Percentiles rank a stretch among this genome's conserved stretches.
Conservation (phyloP, 2,797 vertebrate species). For the Spondyliosoma cantharus region DNA sequence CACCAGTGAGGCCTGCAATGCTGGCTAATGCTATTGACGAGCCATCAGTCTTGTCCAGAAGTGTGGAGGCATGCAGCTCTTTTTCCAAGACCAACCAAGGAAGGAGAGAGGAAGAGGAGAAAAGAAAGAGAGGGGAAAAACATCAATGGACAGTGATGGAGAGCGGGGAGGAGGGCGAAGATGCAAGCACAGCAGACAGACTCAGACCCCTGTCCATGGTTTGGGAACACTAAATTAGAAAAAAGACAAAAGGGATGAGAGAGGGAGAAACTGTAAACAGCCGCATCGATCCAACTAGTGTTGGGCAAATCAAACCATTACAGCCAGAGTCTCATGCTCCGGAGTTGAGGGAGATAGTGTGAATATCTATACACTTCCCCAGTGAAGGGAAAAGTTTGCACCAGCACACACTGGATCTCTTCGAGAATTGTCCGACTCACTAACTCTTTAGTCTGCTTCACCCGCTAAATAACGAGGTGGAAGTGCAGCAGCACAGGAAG, state of each 20-base stretch:
- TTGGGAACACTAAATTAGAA: conserved; percentile 90
- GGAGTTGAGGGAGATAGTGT: conserved; percentile 66
- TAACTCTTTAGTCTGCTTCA: conserved; percentile 51
- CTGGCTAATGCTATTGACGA: conserved; percentile 99
- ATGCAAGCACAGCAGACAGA: conserved; percentile 90
- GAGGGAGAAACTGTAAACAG: conserved; percentile 86
- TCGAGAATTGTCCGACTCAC: conserved; percentile 56
- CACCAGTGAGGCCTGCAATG: conserved; percentile 92
- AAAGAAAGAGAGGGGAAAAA: conserved; percentile 80
- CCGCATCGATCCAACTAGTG: conserved; percentile 85
- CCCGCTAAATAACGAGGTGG: conserved; percentile 52
- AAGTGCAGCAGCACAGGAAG: conserved; percentile 63
- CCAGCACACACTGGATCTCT: conserved; percentile 49
- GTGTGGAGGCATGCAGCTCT: conserved; percentile 93
- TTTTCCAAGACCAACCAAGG: conserved; percentile 83
- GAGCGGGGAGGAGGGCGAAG: conserved; percentile 84
- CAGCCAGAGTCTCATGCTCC: conserved; percentile 67
- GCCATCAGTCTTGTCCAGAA: conserved; percentile 95
- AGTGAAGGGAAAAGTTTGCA: conserved; percentile 71
- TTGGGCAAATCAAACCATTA: conserved; percentile 86
- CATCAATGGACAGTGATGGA: conserved; percentile 95
- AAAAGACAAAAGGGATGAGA: conserved; percentile 87
- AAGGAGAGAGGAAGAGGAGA: conserved; percentile 85
- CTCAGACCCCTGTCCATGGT: conserved; percentile 84
- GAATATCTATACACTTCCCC: conserved; percentile 70